These are phyloP conservation scores for Ormyrus pomaceus DNA, from an alignment of 2,888 invertebrate species.

Conservation along the genomic window DNA sequence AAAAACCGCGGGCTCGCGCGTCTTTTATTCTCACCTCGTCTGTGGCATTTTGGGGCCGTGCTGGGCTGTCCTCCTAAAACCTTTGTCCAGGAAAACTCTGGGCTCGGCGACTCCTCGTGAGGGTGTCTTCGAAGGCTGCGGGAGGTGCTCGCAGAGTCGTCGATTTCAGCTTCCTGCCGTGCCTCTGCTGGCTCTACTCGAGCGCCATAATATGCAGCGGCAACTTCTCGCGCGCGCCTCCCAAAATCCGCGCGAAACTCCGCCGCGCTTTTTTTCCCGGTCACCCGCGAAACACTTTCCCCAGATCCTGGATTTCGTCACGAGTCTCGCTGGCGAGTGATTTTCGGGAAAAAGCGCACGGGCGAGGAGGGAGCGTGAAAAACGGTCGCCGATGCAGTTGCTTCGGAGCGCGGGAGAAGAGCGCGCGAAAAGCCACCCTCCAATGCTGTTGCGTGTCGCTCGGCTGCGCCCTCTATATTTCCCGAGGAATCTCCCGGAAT, in stretches of 20 bases:
- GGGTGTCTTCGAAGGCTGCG: conserved; percentile 42
- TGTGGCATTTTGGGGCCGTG: conserved; percentile 70
- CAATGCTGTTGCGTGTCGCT: not conserved
- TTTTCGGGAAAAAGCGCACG: too few species aligned
- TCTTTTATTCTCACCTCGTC: conserved; percentile 68
- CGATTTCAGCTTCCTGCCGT: not conserved
- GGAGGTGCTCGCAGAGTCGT: conserved; percentile 4
- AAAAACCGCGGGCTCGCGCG: conserved; percentile 32
- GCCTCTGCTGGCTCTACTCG: conserved; percentile 20
- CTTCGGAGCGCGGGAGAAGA: conserved; percentile 53
- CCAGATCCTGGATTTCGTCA: too few species aligned
- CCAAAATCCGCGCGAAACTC: conserved; percentile 29
- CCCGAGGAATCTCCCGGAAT: conserved; percentile 46
- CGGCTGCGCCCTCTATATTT: conserved; percentile 54
- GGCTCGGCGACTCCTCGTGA: not conserved
- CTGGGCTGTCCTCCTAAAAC: not conserved
- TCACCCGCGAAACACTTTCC: not conserved
- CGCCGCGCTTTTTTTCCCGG: not conserved
- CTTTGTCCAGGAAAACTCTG: conserved; percentile 15
- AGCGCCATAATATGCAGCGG: conserved; percentile 49
- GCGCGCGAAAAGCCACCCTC: conserved; percentile 59
- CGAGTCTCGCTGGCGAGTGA: too few species aligned
- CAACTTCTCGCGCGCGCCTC: conserved; percentile 44
- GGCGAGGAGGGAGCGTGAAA: too few species aligned
- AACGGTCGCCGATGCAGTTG: too few species aligned